Evolutionary conservation across 2,888 invertebrate genomes (phyloP), one percentile per base, ranked within the genome.

Genomic region (Pheosia gnoma): DNA sequence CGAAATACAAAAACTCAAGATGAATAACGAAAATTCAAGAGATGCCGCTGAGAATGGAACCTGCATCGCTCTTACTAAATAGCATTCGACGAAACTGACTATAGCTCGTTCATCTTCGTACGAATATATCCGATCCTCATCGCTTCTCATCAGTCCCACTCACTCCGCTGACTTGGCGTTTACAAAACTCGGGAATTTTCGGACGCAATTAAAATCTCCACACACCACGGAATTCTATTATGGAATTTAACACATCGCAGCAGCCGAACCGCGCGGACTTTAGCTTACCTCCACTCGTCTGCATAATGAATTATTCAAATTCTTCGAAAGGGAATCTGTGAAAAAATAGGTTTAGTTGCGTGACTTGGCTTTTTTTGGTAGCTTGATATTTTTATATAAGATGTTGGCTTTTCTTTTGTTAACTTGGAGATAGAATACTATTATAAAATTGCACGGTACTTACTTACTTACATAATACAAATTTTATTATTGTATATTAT

Each of bases 131-230:
- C 41, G 8, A 41, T 3, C 47, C 51, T 25, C 51, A 25, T 25
- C 51, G 47, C 4, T 10, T 25, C 51, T 51, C 51, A 25, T 25
- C 51, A 51, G 51, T 8, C 25, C 13, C 49, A 51, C 13, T 6
- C 36, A 8, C 37, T 65, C 62, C 64, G 72, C 78, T 75, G 74
- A 82, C 81, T 78, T 78, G 66, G 77, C 79, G 80, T 79, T 79
- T 72, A 74, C 74, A 76, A 74, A 82, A 79, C 81, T 78, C 80
- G 74, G 7, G 25, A 74, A 82, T 82, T 82, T 83, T 82, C 79
- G 78, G 77, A 79, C 82, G 81, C 79, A 83, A 84, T 85, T 85
- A 83, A 85, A 83, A 84, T 83, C 79, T 85, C 76, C 79, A 74
- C 75, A 74, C 75, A 72, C 67, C 65, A 63, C 75, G 70, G 71